Evolutionary conservation across 2,113 vertebrate species (phyloP).

Genomic region (Corythornis vintsioides): DNA sequence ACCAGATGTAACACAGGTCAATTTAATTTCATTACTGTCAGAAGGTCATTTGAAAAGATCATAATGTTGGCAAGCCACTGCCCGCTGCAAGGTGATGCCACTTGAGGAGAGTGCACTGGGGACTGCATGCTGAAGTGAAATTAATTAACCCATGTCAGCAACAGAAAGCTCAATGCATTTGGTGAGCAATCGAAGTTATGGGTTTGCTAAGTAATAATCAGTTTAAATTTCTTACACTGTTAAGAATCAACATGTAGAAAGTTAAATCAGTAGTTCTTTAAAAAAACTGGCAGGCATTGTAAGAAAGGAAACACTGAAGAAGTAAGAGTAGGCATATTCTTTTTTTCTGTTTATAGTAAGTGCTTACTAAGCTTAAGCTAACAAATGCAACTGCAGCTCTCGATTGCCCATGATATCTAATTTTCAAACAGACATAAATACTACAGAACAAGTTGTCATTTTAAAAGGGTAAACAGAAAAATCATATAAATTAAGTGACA

Average conservation of each 20-base stretch:
- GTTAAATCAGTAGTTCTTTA: background rate
- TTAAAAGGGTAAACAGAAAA: slow-evolving; percentile 76
- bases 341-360: slow-evolving; percentile 23
- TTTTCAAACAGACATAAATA: slow-evolving; percentile 75
- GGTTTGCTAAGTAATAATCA: background rate
- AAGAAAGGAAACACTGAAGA: background rate
- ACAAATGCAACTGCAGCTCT: slow-evolving; percentile 10
- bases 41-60: slow-evolving; percentile 54
- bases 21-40: slow-evolving; percentile 71
- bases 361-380: slow-evolving; percentile 56
- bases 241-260: background rate
- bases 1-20: slow-evolving; percentile 54
- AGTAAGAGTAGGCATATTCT: slow-evolving; percentile 5
- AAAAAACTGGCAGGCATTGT: background rate
- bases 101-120: slow-evolving; percentile 24
- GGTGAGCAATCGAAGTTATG: too few species aligned
- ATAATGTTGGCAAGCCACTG: slow-evolving; percentile 31
- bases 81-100: background rate
- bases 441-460: slow-evolving; percentile 69
- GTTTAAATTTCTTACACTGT: background rate
- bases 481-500: slow-evolving; percentile 74
- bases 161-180: background rate
- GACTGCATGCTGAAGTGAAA: slow-evolving; percentile 27
- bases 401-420: slow-evolving; percentile 49
- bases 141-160: slow-evolving; percentile 62